Conservation (phyloP, 2,113 vertebrate species). For the Anseranas semipalmata region DNA sequence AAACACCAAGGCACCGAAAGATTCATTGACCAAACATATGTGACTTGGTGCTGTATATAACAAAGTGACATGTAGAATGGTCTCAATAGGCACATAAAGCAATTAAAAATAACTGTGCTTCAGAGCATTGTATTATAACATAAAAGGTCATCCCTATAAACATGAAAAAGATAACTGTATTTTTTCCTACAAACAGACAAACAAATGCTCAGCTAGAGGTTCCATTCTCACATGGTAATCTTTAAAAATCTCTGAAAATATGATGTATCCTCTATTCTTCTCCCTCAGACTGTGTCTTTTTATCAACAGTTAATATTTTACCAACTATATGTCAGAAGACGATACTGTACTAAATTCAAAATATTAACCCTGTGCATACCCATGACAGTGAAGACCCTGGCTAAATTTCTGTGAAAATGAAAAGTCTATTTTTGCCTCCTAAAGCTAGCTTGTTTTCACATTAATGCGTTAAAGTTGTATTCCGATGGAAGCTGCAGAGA, state of each 20-base stretch:
- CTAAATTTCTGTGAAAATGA: constrained; percentile 46
- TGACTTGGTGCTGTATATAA: constrained; percentile 63
- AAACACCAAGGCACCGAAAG: constrained; percentile 68
- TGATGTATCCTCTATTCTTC: background rate
- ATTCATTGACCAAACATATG: constrained; percentile 76
- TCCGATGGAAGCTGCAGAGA: constrained; percentile 49
- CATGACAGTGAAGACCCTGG: background rate
- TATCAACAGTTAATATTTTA: constrained; percentile 58
- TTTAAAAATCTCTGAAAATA: constrained; percentile 38
- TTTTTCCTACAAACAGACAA: constrained; percentile 41
- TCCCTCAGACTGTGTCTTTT: constrained; percentile 16
- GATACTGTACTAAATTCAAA: constrained; percentile 46
- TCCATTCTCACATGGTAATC: constrained; percentile 27
- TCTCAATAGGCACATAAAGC: constrained; percentile 74
- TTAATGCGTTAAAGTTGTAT: constrained; percentile 23
- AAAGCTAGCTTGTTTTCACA: constrained; percentile 55
- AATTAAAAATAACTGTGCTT: constrained; percentile 77
- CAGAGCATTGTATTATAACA: constrained; percentile 58
- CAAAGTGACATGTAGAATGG: constrained; percentile 37
- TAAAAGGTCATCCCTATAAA: constrained; percentile 75
- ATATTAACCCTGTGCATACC: constrained; percentile 35
- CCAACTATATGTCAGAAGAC: constrained; percentile 30
- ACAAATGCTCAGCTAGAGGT: constrained; percentile 9
- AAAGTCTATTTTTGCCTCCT: background rate
- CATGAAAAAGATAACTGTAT: constrained; percentile 50